Evolutionary conservation across 35 echinoderm and acorn worm genomes (phyloP).

Genomic region (Lytechinus variegatus): DNA sequence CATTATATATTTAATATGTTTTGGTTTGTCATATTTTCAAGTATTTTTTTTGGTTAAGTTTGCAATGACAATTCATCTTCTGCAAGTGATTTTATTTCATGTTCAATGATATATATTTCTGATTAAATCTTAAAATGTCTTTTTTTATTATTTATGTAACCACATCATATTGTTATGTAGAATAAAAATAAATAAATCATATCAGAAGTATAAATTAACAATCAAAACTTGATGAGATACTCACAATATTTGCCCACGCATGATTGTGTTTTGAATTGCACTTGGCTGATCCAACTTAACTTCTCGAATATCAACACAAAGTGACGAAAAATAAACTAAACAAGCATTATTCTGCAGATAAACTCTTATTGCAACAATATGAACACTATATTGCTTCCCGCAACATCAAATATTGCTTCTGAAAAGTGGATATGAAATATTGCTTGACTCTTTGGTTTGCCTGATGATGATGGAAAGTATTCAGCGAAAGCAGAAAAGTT

Average conservation of each 20-base stretch:
- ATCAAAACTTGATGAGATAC: not conserved
- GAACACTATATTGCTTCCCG: not conserved
- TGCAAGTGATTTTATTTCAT: too few relatives aligned
- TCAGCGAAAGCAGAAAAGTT: not conserved
- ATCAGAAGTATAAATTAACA: not conserved
- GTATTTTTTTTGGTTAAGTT: too few relatives aligned
- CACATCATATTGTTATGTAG: too few relatives aligned
- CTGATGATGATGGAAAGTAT: not conserved
- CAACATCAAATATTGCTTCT: not conserved
- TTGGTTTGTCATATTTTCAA: too few relatives aligned
- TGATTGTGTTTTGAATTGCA: not conserved
- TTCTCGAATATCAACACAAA: not conserved
- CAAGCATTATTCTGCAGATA: not conserved
- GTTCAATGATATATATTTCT: too few relatives aligned
- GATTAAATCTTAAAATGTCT: too few relatives aligned
- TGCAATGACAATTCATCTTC: too few relatives aligned
- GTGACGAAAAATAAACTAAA: not conserved
- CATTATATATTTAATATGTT: too few relatives aligned
- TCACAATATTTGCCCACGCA: constrained; percentile 17
- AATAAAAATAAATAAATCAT: too few relatives aligned
- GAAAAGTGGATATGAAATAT: not conserved
- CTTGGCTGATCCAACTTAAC: not conserved
- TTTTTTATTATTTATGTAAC: too few relatives aligned
- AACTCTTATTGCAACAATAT: not conserved
- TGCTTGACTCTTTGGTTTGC: not conserved